A percentile compares a stretch with the other conserved stretches of the same genome.
phyloP scores from a whole-genome alignment of 1,140 invertebrate species.

The Leucophenga varia region DNA sequence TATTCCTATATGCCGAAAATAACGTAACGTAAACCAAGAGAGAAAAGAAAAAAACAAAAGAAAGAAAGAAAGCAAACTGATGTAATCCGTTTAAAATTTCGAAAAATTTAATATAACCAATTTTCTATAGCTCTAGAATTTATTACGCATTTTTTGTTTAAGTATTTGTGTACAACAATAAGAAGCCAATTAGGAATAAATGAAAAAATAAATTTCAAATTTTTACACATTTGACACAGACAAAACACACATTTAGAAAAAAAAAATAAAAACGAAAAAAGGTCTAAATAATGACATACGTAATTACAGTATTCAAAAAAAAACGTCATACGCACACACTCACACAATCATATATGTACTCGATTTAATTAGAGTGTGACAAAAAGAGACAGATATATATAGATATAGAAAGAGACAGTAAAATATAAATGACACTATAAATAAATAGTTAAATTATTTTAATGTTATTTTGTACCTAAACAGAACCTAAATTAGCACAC shows the following conservation, averaged over 20 bases:
- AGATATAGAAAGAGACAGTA: slow-evolving; percentile 12
- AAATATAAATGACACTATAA: no score
- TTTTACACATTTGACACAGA: slow-evolving; percentile 17
- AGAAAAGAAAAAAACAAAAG: slow-evolving; percentile 26
- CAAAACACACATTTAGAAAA: slow-evolving; percentile 19
- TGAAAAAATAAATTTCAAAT: slow-evolving; percentile 16
- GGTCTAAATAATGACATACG: slow-evolving; percentile 8
- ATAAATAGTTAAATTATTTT: no score
- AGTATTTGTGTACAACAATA: slow-evolving; percentile 1
- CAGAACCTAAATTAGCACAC: no score
- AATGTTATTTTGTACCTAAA: no score
- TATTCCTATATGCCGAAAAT: slow-evolving; percentile 55
- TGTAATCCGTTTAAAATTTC: slow-evolving; percentile 5
- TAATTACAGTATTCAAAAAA: not conserved
- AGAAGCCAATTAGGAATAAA: slow-evolving; percentile 41
- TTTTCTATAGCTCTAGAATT: slow-evolving; percentile 13
- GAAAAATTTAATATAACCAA: slow-evolving; percentile 9
- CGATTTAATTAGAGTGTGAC: no score
- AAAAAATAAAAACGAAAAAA: slow-evolving; percentile 17
- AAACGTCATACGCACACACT: slow-evolving; percentile 17
- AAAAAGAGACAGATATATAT: slow-evolving; percentile 16
- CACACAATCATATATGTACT: slow-evolving; percentile 18
- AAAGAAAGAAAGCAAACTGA: slow-evolving; percentile 19
- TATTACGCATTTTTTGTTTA: slow-evolving; percentile 11
- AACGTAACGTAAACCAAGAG: slow-evolving; percentile 17